Percentiles rank a stretch among this genome's conserved stretches.
Evolutionary conservation across 2,797 vertebrate genomes (phyloP).

Genomic region (Cryptoprocta ferox): DNA sequence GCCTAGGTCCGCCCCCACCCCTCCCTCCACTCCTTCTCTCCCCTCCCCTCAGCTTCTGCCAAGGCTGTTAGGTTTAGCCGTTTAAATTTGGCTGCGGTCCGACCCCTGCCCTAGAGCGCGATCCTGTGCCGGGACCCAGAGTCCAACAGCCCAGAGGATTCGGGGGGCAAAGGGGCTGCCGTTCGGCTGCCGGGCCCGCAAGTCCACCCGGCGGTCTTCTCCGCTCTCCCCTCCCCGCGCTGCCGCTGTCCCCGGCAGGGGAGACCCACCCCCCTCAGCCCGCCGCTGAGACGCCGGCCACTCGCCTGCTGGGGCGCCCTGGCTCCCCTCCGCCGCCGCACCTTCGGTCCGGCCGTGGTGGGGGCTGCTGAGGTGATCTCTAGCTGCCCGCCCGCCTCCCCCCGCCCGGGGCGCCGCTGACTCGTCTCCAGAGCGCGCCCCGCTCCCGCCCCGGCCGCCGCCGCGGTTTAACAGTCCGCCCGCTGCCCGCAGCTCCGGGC

Average conservation of each 20-base stretch:
- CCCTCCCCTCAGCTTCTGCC: conserved; percentile 59
- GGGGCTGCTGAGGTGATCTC: conserved; percentile 46
- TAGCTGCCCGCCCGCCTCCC: conserved; percentile 72
- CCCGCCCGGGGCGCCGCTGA: conserved; percentile 62
- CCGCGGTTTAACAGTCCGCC: conserved; percentile 84
- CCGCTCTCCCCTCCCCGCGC: conserved; percentile 55
- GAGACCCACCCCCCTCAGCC: conserved; percentile 69
- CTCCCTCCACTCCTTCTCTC: conserved; percentile 11
- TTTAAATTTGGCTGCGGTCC: conserved; percentile 80
- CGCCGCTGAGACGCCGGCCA: conserved; percentile 74
- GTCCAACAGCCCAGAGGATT: conserved; percentile 27
- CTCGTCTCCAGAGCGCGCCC: conserved; percentile 72
- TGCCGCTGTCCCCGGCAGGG: background rate
- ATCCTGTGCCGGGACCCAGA: background rate
- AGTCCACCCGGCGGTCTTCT: conserved; percentile 54
- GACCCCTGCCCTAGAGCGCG: conserved; percentile 62
- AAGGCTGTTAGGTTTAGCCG: conserved; percentile 78
- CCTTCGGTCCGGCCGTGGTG: conserved; percentile 72
- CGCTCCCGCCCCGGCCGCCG: conserved; percentile 59
- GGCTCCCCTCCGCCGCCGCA: conserved; percentile 73
- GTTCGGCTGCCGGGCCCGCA: background rate
- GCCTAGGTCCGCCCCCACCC: conserved; percentile 4
- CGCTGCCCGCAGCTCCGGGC: conserved; percentile 78
- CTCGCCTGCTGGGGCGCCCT: conserved; percentile 77
- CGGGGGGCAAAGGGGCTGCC: background rate